Conservation (phyloP, 2,888 invertebrate genomes). For the Morpho deidamia region DNA sequence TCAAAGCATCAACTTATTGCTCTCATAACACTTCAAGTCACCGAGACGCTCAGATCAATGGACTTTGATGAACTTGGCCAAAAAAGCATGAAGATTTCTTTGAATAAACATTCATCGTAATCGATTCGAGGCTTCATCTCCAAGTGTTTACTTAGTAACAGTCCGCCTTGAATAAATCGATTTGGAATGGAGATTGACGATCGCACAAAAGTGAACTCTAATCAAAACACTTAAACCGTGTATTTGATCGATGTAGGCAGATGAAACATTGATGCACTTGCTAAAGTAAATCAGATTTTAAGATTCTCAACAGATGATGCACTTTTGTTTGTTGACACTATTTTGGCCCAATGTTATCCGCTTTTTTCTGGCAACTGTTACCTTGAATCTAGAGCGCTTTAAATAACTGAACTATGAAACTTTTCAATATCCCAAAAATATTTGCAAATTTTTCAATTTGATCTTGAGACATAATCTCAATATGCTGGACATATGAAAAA, state of each 20-base stretch:
- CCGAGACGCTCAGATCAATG: slow-evolving; percentile 47
- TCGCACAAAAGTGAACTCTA: slow-evolving; percentile 33
- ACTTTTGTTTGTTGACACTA: slow-evolving; percentile 29
- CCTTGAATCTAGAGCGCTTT: slow-evolving; percentile 40
- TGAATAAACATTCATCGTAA: slow-evolving; percentile 67
- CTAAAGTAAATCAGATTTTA: slow-evolving; percentile 35
- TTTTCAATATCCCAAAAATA: not conserved
- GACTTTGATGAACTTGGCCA: slow-evolving; percentile 53
- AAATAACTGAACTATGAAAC: slow-evolving; percentile 26
- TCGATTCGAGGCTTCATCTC: slow-evolving; percentile 64
- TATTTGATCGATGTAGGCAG: slow-evolving; percentile 14
- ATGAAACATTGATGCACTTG: slow-evolving; percentile 25
- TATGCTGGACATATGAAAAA: no score
- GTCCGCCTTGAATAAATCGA: slow-evolving; percentile 67
- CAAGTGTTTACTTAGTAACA: slow-evolving; percentile 73
- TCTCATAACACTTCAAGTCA: slow-evolving; percentile 55
- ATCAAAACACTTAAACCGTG: slow-evolving; percentile 17
- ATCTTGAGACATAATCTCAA: no score
- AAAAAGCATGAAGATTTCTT: slow-evolving; percentile 63
- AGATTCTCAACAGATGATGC: slow-evolving; percentile 28
- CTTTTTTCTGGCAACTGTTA: slow-evolving; percentile 40
- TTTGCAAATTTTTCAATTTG: no score
- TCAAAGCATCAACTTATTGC: slow-evolving; percentile 40
- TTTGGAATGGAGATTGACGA: slow-evolving; percentile 39
- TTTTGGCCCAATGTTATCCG: slow-evolving; percentile 40